Evolutionary conservation across 2,888 invertebrate genomes (phyloP), one percentile per base, ranked within the genome.

Genomic region (Incurvaria masculella): DNA sequence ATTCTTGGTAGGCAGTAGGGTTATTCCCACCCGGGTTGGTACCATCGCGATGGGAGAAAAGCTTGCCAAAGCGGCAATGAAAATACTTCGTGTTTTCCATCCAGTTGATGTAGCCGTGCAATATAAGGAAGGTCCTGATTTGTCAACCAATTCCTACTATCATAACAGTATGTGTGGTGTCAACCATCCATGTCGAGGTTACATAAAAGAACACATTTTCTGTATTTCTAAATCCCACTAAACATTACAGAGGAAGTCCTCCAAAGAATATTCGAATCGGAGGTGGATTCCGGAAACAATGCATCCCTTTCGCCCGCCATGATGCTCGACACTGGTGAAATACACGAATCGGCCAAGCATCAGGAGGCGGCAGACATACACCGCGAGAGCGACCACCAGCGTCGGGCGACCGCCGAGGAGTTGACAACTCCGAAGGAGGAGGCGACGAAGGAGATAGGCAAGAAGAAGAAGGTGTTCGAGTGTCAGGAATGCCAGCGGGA

Each of bases 401-500:
- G 49, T 8, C 26, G 4, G 14, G 8, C 38, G 16, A 41, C 21
- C 16, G n/a, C n/a, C n/a, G n/a, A 46, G 48, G 21, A 46, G 39
- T 18, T 27, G 2, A 33, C 14, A n/a, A 42, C 6, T 5, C 11
- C 4, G 11, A 38, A 39, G 18, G n/a, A 38, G n/a, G 10, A 42
- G 6, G 42, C 4, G 20, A 27, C 26, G 19, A 44, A 26, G 6
- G 4, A 14, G 19, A 33, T 10, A 17, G 43, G 68, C 57, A 71
- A 69, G 56, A 57, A 55, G 46, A 60, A 57, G 51, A 73, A 69
- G 58, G 68, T 65, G 55, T 69, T 68, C 53, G 64, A 82, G 50
- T 91, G 91, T 58, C 72, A 78, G 3, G 80, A 86, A 56, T 94
- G 94, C 57, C 81, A 81, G 11, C 73, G 90, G 17, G 82, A 86